phyloP scores from a whole-genome alignment of 2,113 vertebrate species.

The Trogon surrucura region DNA sequence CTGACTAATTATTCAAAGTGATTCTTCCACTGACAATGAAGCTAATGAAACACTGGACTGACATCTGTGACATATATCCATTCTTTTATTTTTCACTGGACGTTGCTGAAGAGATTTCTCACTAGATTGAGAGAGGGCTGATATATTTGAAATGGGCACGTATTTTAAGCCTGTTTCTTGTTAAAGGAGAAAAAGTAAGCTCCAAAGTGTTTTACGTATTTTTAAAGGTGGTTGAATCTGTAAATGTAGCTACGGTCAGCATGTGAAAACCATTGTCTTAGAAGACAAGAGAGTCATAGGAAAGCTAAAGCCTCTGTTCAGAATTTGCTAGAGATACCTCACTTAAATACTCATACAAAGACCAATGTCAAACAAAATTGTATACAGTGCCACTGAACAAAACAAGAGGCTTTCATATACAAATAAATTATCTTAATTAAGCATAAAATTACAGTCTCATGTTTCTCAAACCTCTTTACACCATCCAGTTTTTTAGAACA shows the following conservation, averaged over 20 bases:
- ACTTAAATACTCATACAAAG: neutral
- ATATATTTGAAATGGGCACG: neutral
- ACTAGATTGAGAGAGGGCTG: neutral
- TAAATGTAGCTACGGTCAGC: neutral
- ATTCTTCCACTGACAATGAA: constrained; percentile 26
- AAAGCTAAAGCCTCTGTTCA: neutral
- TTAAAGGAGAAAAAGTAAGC: neutral
- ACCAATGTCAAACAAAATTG: neutral
- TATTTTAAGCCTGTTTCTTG: neutral
- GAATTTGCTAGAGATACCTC: neutral
- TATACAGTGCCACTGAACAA: neutral
- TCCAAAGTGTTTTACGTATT: neutral
- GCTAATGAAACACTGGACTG: constrained; percentile 21
- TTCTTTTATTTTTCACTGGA: neutral
- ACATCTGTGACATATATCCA: neutral
- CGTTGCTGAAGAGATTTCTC: neutral
- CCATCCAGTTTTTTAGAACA: rapidly evolving
- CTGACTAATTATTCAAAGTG: constrained; percentile 28
- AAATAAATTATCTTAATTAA: neutral
- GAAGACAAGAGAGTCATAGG: neutral
- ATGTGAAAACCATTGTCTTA: neutral
- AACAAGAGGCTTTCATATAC: neutral
- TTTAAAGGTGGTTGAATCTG: neutral
- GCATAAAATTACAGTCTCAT: neutral
- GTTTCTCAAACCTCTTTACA: neutral